Conservation (phyloP, 2,888 invertebrate species). For the Aporophyla nigra region DNA sequence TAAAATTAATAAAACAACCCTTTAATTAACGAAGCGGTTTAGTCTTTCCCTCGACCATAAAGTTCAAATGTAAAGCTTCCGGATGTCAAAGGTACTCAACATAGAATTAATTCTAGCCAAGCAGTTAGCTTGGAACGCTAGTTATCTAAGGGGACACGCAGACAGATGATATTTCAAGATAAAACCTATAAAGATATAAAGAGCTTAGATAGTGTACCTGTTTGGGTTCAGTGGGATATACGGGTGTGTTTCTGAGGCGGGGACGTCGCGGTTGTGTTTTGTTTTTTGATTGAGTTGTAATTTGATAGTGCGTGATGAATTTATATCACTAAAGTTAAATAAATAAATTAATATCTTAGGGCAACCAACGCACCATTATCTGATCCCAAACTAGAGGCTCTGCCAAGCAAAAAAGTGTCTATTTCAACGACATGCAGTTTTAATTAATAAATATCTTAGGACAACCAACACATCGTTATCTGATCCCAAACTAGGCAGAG, state of each 20-base stretch:
- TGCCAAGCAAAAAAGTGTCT: no score
- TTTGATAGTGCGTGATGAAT: neutral
- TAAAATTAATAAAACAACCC: neutral
- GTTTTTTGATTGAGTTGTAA: neutral
- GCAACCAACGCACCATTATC: no score
- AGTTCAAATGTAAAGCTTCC: constrained; percentile 46
- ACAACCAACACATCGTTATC: no score
- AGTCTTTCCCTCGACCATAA: constrained; percentile 6
- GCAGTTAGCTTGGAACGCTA: constrained; percentile 68
- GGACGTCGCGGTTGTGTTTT: neutral
- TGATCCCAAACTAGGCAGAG: no score
- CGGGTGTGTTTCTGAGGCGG: neutral
- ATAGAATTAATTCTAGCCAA: constrained; percentile 73
- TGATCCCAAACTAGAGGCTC: no score
- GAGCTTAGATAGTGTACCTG: constrained; percentile 65
- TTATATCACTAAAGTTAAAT: no score
- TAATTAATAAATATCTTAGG: no score
- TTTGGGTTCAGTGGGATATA: constrained; percentile 27
- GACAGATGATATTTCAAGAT: constrained; percentile 82
- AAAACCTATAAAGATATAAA: constrained; percentile 77
- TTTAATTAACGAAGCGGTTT: neutral
- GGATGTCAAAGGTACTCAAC: constrained; percentile 50
- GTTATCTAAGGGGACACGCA: constrained; percentile 38
- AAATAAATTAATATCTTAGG: no score
- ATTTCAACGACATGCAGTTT: no score